Percentiles rank a stretch among this genome's conserved stretches.
Conservation (phyloP, 1,140 invertebrate species). For the Drosophila elegans region DNA sequence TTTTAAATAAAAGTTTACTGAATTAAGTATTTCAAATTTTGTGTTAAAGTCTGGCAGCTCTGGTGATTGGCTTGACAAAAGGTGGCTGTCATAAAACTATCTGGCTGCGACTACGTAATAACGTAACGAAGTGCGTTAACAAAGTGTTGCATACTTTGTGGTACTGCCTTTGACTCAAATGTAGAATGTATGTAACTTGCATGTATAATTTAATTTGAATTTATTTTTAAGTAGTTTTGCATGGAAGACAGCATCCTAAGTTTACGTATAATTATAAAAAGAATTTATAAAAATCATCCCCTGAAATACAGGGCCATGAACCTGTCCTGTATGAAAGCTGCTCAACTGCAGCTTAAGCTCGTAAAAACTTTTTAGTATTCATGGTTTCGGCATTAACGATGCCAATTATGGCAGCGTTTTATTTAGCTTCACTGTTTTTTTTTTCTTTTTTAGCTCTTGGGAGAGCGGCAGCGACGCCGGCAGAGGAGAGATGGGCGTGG, state of each 20-base stretch:
- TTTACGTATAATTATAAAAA: not conserved
- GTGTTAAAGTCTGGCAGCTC: too few species aligned
- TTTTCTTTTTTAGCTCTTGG: constrained; percentile 36
- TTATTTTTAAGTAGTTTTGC: too few species aligned
- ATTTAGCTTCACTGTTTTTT: constrained; percentile 55
- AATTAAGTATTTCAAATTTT: not conserved
- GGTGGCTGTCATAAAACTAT: too few species aligned
- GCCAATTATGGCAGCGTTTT: constrained; percentile 76
- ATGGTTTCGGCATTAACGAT: constrained; percentile 78
- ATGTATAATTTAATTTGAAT: not conserved
- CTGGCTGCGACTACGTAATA: too few species aligned
- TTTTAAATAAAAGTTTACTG: not conserved
- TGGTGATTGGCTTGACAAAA: too few species aligned
- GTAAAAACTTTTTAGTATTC: constrained; percentile 78
- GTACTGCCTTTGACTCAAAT: too few species aligned
- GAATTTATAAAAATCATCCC: not conserved
- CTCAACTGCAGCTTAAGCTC: constrained; percentile 55
- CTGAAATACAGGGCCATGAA: not conserved
- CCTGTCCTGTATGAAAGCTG: constrained; percentile 5
- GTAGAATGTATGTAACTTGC: not conserved
- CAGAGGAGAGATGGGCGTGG: constrained; percentile 38
- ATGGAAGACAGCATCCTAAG: too few species aligned
- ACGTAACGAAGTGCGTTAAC: too few species aligned
- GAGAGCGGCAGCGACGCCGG: not conserved
- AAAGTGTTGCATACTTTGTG: constrained; percentile 12